phyloP scores from a whole-genome alignment of 2,797 vertebrate species.

The Bovichtus diacanthus region DNA sequence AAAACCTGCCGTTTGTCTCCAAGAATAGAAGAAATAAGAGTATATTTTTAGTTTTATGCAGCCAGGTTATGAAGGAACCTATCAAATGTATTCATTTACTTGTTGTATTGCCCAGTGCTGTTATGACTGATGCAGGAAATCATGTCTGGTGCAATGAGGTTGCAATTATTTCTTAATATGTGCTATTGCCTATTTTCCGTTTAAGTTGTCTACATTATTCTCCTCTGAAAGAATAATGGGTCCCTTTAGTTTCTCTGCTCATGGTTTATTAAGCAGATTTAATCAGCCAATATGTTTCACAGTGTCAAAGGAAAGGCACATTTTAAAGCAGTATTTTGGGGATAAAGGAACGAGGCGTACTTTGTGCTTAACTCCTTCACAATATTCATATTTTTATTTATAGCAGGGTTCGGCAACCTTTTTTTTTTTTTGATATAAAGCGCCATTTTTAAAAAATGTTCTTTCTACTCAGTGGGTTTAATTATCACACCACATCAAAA shows the following conservation, averaged over 20 bases:
- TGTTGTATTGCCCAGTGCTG: too few species aligned
- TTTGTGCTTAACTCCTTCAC: not conserved
- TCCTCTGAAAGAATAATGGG: not conserved
- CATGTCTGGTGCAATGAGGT: not conserved
- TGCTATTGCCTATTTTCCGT: not conserved
- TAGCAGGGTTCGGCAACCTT: too few species aligned
- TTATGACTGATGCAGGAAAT: not conserved
- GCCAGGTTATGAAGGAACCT: not conserved
- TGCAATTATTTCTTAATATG: not conserved
- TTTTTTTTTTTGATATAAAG: too few species aligned
- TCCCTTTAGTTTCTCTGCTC: not conserved
- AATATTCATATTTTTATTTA: constrained; percentile 18
- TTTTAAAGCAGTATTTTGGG: not conserved
- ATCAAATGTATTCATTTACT: not conserved
- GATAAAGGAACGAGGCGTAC: not conserved
- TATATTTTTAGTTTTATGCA: not conserved
- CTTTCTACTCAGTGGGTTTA: too few species aligned
- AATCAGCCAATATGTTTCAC: constrained; percentile 7
- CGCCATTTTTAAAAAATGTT: too few species aligned
- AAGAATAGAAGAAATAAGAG: not conserved
- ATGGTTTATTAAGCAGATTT: constrained; percentile 17
- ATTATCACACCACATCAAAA: too few species aligned
- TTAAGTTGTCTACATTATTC: not conserved
- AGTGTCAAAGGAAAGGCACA: constrained; percentile 1
- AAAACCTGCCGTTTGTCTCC: not conserved